A percentile compares a stretch with the other conserved stretches of the same genome.
Evolutionary conservation across 2,113 vertebrate species (phyloP).

Genomic region (Myxocyprinus asiaticus): DNA sequence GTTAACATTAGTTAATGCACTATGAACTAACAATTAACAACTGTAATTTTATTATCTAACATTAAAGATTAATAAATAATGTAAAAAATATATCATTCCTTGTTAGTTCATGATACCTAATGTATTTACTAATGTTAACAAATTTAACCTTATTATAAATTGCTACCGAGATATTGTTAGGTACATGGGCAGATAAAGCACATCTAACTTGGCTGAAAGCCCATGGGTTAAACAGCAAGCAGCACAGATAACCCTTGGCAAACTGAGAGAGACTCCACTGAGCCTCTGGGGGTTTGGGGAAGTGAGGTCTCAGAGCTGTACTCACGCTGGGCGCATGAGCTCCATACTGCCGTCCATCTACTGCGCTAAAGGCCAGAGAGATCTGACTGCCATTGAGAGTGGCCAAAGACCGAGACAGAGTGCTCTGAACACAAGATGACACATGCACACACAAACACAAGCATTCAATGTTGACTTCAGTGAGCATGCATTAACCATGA

Average conservation of each 20-base stretch:
- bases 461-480: constrained; percentile 70
- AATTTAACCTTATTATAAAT: no score
- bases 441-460: constrained; percentile 77
- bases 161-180: no score
- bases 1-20: no score
- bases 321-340: constrained; percentile 89
- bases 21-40: no score
- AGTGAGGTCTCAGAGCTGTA: constrained; percentile 67
- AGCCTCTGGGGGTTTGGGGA: background rate
- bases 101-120: no score
- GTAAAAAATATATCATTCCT: no score
- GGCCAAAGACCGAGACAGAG: constrained; percentile 96
- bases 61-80: no score
- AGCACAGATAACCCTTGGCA: constrained; percentile 50
- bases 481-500: constrained; percentile 53
- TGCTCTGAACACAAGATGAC: constrained; percentile 86
- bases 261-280: constrained; percentile 26
- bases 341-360: constrained; percentile 88
- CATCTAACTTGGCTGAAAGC: background rate
- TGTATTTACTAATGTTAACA: no score
- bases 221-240: background rate
- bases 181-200: no score
- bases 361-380: constrained; percentile 88
- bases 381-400: constrained; percentile 93
- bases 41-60: no score